Evolutionary conservation across 2,888 invertebrate species (phyloP), one percentile per base, ranked within the genome.

Genomic region (Campoletis raptor): DNA sequence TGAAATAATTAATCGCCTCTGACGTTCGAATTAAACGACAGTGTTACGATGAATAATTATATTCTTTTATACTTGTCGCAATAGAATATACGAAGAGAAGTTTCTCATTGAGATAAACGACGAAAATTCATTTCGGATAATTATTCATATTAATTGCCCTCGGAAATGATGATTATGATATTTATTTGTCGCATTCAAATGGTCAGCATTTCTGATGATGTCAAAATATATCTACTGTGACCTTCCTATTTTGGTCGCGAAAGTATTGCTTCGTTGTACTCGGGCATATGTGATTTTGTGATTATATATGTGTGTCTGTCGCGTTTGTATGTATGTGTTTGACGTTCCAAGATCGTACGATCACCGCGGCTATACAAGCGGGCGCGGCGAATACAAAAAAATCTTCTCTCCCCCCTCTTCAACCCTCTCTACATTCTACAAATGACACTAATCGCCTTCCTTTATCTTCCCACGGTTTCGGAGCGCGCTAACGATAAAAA

Each of bases 381-480:
- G 83, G 69, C 78, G 84, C 78, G 81, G 80, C 42, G 67, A 66
- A 76, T 74, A 87, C 92, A 92, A 93, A 94, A 93, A 93, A 90
- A 88, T 90, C 87, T 91, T 91, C 88, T 61, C 87, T 90, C 91
- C 79, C 78, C 64, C 76, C 48, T 42, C 66, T 52, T 52, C 45
- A 69, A 54, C 57, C 78, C 73, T 77, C 70, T 81, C 52, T 79
- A 81, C 92, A 93, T 94, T 94, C 94, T 92, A 92, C 93, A 91
- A 94, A 94, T 93, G 94, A 94, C 93, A 93, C 94, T 94, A 93
- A 94, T 94, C 94, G 94, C 92, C 93, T 94, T 92, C 92, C 93
- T 94, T 93, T 94, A 94, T 93, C 94, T 94, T 94, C 94, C 94
- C 94, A 94, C 94, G 94, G 93, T 94, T 92, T 90, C 91, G 91